A percentile compares a stretch with the other conserved stretches of the same genome.
Evolutionary conservation across 2,797 vertebrate genomes (phyloP).

Genomic region (Peromyscus aztecus): DNA sequence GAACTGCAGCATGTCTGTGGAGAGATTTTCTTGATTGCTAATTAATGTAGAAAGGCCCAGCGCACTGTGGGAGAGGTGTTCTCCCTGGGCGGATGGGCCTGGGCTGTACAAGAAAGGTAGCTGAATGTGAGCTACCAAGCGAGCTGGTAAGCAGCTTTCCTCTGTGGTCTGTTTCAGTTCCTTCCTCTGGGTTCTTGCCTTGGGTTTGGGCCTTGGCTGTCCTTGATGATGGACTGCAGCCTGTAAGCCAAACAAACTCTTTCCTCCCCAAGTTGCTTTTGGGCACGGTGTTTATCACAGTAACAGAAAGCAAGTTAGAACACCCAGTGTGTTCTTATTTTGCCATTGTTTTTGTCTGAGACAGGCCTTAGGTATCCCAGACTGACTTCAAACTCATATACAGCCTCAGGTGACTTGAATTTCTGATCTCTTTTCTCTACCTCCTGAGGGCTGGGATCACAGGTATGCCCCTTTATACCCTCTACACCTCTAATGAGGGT

Average conservation of each 20-base stretch:
- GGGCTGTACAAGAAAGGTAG: neutral
- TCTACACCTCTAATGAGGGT: too few species aligned
- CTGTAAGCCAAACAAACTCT: neutral
- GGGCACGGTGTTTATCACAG: neutral
- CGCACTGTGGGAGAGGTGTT: neutral
- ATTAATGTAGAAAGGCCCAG: neutral
- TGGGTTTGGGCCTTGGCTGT: neutral
- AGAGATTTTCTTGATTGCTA: neutral
- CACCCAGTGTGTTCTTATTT: neutral
- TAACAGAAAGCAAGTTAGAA: neutral
- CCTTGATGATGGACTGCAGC: neutral
- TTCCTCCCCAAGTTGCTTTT: neutral
- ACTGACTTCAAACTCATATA: neutral
- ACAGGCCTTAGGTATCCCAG: neutral
- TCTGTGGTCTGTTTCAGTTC: too few species aligned
- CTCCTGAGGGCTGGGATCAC: neutral
- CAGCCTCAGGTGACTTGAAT: neutral
- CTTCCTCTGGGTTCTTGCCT: neutral
- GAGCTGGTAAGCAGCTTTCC: neutral
- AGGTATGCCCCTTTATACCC: neutral
- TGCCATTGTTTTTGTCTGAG: neutral
- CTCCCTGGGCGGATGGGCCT: neutral
- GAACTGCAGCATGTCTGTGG: neutral
- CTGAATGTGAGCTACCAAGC: too few species aligned
- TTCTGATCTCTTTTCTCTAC: neutral